Conservation (phyloP, 2,113 vertebrate species). For the Chaetodon auriga region DNA sequence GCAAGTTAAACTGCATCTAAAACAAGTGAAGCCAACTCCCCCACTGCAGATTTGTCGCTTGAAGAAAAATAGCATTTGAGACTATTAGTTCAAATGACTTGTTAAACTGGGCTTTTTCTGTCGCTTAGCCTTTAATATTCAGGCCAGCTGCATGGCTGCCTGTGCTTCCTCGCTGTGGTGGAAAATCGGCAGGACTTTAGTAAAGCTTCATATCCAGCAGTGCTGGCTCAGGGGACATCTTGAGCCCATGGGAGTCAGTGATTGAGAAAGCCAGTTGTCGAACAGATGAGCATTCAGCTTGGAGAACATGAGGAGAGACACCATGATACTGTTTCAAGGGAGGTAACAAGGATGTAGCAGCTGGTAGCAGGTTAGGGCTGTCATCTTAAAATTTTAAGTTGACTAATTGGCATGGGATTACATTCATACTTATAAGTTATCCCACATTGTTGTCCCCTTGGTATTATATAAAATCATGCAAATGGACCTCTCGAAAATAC, state of each 20-base stretch:
- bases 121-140: constrained; percentile 36
- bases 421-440: constrained; percentile 12
- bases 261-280: constrained; percentile 59
- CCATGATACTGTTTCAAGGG: constrained; percentile 31
- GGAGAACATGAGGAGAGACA: constrained; percentile 35
- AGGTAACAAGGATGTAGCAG: constrained; percentile 54
- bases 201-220: constrained; percentile 55
- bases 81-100: constrained; percentile 29
- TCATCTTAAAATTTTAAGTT: constrained; percentile 49
- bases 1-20: background rate
- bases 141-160: constrained; percentile 26
- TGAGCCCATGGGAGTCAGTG: constrained; percentile 51
- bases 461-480: constrained; percentile 1
- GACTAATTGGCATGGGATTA: constrained; percentile 53
- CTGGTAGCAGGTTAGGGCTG: constrained; percentile 62
- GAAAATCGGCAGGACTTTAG: constrained; percentile 50
- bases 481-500: constrained; percentile 13
- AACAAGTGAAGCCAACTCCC: background rate
- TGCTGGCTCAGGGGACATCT: constrained; percentile 53
- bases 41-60: background rate
- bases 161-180: constrained; percentile 29
- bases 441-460: background rate
- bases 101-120: constrained; percentile 28
- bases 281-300: constrained; percentile 64
- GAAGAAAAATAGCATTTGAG: constrained; percentile 27